These are phyloP conservation scores for Spicauda simplicius DNA, from an alignment of 2,888 invertebrate species.

Conservation along the genomic window DNA sequence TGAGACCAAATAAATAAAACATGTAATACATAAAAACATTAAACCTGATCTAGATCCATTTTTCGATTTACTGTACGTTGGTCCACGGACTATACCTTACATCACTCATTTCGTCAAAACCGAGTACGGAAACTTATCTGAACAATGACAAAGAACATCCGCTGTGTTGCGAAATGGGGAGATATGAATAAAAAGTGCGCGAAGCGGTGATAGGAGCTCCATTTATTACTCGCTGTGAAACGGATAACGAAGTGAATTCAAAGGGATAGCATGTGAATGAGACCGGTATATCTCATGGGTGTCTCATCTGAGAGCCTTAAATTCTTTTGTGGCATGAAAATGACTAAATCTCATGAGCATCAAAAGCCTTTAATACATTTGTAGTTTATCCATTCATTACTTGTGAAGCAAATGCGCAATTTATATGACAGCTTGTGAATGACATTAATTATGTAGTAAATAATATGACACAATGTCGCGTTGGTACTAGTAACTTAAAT, in stretches of 20 bases:
- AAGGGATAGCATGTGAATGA: slow-evolving; percentile 18
- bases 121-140: slow-evolving; percentile 17
- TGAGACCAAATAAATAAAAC: neutral
- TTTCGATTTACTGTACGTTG: neutral
- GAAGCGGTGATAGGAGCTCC: slow-evolving; percentile 28
- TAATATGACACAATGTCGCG: too few relatives aligned
- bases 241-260: slow-evolving; percentile 30
- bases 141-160: slow-evolving; percentile 29
- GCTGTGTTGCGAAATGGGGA: slow-evolving; percentile 11
- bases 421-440: too few relatives aligned
- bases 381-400: neutral
- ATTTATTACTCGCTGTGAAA: slow-evolving; percentile 29
- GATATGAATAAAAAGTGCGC: slow-evolving; percentile 33
- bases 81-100: neutral
- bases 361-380: neutral
- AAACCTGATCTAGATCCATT: neutral
- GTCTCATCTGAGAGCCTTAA: neutral
- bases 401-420: too few relatives aligned
- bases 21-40: neutral
- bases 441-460: too few relatives aligned
- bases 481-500: neutral
- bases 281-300: slow-evolving; percentile 3
- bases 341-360: neutral
- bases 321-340: neutral
- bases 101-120: slow-evolving; percentile 19